Evolutionary conservation across 2,113 vertebrate genomes (phyloP).

Genomic region (Choloepus hoffmanni): DNA sequence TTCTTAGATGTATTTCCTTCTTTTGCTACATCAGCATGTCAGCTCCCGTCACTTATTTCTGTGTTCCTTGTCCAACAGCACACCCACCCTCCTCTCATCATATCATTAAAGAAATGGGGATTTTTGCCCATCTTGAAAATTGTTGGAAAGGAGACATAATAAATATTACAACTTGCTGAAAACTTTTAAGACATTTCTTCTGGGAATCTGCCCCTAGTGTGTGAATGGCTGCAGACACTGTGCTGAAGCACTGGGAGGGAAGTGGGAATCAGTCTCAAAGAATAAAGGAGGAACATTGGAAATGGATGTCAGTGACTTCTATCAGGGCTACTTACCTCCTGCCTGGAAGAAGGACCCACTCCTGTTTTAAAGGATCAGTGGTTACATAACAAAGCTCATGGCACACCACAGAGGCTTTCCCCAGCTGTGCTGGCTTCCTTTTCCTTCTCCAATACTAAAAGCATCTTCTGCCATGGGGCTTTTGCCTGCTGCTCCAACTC

Average conservation of each 20-base stretch:
- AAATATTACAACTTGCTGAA: background rate
- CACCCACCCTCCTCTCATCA: background rate
- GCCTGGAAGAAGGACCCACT: background rate
- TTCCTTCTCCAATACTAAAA: background rate
- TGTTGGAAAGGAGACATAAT: background rate
- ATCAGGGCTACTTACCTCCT: background rate
- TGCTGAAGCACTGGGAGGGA: background rate
- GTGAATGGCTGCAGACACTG: background rate
- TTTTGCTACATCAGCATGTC: background rate
- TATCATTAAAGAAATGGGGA: background rate
- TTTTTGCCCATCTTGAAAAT: slow-evolving; percentile 25
- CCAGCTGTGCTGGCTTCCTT: background rate
- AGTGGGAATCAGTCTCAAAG: background rate
- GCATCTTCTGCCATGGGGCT: background rate
- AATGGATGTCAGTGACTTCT: background rate
- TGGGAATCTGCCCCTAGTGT: background rate
- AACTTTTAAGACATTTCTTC: background rate
- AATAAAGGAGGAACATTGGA: background rate
- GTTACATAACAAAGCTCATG: background rate
- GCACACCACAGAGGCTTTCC: background rate
- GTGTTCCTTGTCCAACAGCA: background rate
- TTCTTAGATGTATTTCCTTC: background rate
- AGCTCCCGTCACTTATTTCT: background rate
- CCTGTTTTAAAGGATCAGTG: background rate
- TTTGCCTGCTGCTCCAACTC: background rate